Conservation (phyloP, 2,797 vertebrate species). For the Malacoraja senta region DNA sequence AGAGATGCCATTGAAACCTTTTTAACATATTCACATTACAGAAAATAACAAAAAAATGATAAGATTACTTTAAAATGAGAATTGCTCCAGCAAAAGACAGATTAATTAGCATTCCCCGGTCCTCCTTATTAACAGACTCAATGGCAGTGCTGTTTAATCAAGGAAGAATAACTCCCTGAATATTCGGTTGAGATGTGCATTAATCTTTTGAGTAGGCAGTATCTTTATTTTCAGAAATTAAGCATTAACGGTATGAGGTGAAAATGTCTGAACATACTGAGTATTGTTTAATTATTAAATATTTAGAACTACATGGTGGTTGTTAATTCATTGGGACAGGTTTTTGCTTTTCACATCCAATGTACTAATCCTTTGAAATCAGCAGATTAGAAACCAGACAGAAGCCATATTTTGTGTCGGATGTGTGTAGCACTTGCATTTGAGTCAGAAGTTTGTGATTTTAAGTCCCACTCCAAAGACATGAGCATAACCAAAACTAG, state of each 20-base stretch:
- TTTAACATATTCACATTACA: background rate
- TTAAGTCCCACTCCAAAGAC: too few relatives aligned
- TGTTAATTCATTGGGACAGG: background rate
- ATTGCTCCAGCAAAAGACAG: background rate
- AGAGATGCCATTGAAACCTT: background rate
- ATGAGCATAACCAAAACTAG: too few relatives aligned
- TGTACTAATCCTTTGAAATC: background rate
- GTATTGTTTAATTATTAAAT: conserved; percentile 1
- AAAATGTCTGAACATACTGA: background rate
- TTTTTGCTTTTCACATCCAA: background rate
- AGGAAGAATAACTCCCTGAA: conserved; percentile 7
- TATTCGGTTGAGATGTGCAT: conserved; percentile 1
- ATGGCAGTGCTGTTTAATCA: conserved; percentile 14
- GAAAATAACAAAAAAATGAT: background rate
- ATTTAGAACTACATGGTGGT: background rate
- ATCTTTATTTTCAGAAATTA: conserved; percentile 1
- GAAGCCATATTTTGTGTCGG: too few relatives aligned
- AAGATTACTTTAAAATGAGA: conserved; percentile 24
- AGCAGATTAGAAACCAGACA: background rate
- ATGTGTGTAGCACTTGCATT: too few relatives aligned
- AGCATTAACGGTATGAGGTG: background rate
- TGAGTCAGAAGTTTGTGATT: too few relatives aligned
- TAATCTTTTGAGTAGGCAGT: background rate
- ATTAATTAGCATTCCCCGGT: background rate
- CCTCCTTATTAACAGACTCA: background rate